phyloP scores from a whole-genome alignment of 2,888 invertebrate genomes.

The Cantharis nigra region DNA sequence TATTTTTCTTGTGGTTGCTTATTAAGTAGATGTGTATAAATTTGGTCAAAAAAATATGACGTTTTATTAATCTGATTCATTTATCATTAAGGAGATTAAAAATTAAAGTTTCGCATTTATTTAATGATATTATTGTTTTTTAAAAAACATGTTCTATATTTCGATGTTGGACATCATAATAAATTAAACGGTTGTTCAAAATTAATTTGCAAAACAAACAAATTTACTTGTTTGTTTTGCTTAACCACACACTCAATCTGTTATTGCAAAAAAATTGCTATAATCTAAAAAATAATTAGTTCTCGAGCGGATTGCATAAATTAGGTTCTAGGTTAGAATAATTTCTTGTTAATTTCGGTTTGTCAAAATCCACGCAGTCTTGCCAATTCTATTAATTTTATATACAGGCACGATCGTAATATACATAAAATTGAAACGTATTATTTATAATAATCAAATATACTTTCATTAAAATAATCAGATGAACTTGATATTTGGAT shows the following conservation, averaged over 20 bases:
- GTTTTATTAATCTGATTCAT: slow-evolving; percentile 2
- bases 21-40: not conserved
- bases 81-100: not conserved
- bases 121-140: not conserved
- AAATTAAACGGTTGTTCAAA: not conserved
- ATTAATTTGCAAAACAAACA: not conserved
- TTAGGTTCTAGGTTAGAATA: not conserved
- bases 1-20: not conserved
- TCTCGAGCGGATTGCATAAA: not conserved
- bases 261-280: not conserved
- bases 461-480: not conserved
- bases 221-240: not conserved
- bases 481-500: not conserved
- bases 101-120: not conserved
- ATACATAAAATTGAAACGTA: not conserved
- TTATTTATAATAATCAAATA: not conserved
- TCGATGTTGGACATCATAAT: not conserved
- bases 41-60: not conserved
- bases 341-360: not conserved
- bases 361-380: not conserved
- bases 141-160: not conserved
- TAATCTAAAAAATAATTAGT: not conserved
- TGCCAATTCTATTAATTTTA: not conserved
- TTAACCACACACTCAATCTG: not conserved
- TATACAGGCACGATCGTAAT: not conserved